Base-by-base conservation (phyloP, 2,888 invertebrate genomes). In the Pediacus dermestoides region DNA sequence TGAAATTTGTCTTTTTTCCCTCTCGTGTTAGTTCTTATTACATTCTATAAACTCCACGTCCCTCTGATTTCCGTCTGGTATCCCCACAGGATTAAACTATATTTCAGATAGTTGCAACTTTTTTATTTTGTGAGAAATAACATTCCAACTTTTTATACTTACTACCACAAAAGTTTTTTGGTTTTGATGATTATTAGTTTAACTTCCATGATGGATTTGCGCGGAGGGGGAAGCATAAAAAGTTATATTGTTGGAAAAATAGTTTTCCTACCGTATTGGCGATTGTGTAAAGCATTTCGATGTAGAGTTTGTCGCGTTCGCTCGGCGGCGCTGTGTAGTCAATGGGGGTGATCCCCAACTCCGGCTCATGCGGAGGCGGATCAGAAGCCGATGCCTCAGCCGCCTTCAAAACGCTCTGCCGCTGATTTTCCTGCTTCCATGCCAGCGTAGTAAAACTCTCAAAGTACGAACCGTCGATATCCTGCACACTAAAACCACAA, bases 231-330 rank as follows among this genome's bases (percentile, higher is more conserved):
- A n/a, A n/a, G n/a, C n/a, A n/a, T n/a, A n/a, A n/a, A n/a, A n/a
- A n/a, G n/a, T n/a, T n/a, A n/a, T n/a, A n/a, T n/a, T 34, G n/a
- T 37, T 34, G 26, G 25, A 26, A 7, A 15, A 74, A 6, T 18
- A 18, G n/a, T 18, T 18, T 63, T 13, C 85, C 83, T 46, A 87
- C 90, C 58, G 94, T 89, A 70, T 97, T 94, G 48, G 91, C 88
- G 55, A 97, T 92, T 48, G 95, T 96, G 71, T 95, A 95, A 55
- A 96, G 74, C 46, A 95, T 93, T 73, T 96, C 89, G 39, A 88
- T 78, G 67, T 91, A 91, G 43, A 90, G 73, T 58, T 82, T 80
- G 63, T 90, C 87, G 66, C 77, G 73, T 70, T 79, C 70, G 43
- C 57, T 63, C 42, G 65, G 68, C 3, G 67, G 57, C 7, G 62